Evolutionary conservation across 2,888 invertebrate species (phyloP).

Genomic region (Spisula solida): DNA sequence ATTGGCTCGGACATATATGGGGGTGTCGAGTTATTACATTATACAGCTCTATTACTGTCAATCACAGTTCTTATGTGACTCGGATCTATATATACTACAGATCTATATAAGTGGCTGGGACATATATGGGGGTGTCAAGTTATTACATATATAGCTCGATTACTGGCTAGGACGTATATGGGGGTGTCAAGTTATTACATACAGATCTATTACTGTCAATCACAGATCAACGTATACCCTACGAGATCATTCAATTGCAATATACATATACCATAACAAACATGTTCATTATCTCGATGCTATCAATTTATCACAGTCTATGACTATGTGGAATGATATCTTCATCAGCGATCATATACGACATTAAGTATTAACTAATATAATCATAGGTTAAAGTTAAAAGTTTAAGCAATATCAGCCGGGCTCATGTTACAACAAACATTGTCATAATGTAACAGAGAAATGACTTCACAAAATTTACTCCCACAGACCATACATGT

Average conservation of each 20-base stretch:
- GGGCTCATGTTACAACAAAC: conserved; percentile 23
- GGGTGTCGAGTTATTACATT: too few species aligned
- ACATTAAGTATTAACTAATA: background rate
- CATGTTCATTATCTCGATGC: background rate
- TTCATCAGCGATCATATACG: background rate
- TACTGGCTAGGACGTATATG: background rate
- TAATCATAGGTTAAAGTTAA: background rate
- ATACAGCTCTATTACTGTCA: too few species aligned
- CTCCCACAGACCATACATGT: background rate
- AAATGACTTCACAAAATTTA: conserved; percentile 48
- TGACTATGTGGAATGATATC: background rate
- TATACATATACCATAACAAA: background rate
- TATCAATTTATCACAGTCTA: background rate
- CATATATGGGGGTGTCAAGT: too few species aligned
- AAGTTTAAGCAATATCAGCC: background rate
- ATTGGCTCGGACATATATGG: too few species aligned
- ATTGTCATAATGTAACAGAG: conserved; percentile 42
- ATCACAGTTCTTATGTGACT: too few species aligned
- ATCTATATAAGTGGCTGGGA: too few species aligned
- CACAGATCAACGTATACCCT: background rate
- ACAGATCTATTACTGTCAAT: background rate
- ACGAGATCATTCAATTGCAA: background rate
- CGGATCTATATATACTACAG: too few species aligned
- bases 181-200: background rate
- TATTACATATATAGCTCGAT: background rate